A percentile compares a stretch with the other conserved stretches of the same genome.
Evolutionary conservation across 2,113 vertebrate genomes (phyloP).

Genomic region (Centrocercus urophasianus): DNA sequence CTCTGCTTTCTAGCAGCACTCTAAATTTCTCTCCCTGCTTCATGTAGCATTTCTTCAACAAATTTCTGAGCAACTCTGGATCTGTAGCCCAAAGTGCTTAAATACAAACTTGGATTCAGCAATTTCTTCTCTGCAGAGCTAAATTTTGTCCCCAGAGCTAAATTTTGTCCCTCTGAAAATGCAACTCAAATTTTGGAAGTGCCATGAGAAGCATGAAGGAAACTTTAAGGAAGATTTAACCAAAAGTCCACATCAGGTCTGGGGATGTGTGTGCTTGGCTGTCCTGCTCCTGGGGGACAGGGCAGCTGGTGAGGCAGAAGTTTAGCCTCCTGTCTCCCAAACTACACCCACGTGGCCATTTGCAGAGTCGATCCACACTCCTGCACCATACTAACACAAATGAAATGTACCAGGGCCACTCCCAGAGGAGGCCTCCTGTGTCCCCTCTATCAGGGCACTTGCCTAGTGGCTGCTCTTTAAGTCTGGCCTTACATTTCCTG

Average conservation of each 20-base stretch:
- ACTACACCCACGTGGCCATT: fast-evolving
- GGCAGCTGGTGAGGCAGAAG: not conserved
- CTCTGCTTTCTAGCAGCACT: not conserved
- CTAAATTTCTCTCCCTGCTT: not conserved
- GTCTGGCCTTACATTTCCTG: constrained; percentile 84
- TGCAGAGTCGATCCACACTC: not conserved
- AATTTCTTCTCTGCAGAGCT: not conserved
- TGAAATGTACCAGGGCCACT: not conserved
- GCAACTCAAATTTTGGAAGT: not conserved
- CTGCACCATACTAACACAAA: not conserved
- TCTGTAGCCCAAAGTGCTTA: not conserved
- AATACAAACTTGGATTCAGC: not conserved
- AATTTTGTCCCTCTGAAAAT: not conserved
- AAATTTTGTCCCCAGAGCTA: not conserved
- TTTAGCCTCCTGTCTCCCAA: not conserved
- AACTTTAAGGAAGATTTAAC: not conserved
- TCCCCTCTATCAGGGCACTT: not conserved
- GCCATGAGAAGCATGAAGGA: not conserved
- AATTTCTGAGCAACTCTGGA: not conserved
- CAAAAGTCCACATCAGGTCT: not conserved
- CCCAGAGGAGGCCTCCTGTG: not conserved
- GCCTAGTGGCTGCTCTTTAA: not conserved
- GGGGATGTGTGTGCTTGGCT: not conserved
- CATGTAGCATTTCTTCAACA: not conserved
- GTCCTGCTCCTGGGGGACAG: not conserved